phyloP scores from a whole-genome alignment of 2,113 vertebrate species.

The Sapayoa aenigma region DNA sequence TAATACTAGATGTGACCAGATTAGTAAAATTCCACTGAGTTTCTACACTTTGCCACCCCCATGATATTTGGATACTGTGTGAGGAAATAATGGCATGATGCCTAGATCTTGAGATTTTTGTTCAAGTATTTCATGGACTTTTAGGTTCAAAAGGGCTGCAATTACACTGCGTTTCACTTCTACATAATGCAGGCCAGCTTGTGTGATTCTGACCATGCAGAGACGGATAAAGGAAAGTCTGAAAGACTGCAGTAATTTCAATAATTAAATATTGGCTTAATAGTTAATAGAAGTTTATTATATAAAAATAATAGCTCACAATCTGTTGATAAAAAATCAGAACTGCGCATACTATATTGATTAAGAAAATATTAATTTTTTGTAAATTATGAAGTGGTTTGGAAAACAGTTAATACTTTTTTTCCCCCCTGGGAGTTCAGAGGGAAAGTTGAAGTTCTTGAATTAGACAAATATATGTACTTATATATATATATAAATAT shows the following conservation, averaged over 20 bases:
- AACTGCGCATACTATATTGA: background rate
- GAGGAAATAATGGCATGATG: background rate
- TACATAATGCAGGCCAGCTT: background rate
- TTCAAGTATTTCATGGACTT: slow-evolving; percentile 13
- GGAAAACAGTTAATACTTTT: background rate
- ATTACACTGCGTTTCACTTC: background rate
- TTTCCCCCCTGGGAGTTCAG: background rate
- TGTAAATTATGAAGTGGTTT: background rate
- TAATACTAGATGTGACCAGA: background rate
- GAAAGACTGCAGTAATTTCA: background rate
- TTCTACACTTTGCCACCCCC: background rate
- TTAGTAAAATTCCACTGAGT: background rate
- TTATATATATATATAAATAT: no score
- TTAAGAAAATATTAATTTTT: background rate
- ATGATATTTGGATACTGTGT: background rate
- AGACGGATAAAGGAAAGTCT: background rate
- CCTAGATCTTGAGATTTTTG: background rate
- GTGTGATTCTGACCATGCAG: background rate
- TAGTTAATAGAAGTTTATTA: background rate
- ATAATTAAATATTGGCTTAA: background rate
- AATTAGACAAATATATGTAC: background rate
- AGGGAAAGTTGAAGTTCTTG: background rate
- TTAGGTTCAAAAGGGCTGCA: background rate
- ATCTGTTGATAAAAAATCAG: background rate
- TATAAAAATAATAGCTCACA: background rate